Percentiles rank a stretch among this genome's conserved stretches.
Evolutionary conservation across 2,113 vertebrate species (phyloP).

Genomic region (Malurus melanocephalus): DNA sequence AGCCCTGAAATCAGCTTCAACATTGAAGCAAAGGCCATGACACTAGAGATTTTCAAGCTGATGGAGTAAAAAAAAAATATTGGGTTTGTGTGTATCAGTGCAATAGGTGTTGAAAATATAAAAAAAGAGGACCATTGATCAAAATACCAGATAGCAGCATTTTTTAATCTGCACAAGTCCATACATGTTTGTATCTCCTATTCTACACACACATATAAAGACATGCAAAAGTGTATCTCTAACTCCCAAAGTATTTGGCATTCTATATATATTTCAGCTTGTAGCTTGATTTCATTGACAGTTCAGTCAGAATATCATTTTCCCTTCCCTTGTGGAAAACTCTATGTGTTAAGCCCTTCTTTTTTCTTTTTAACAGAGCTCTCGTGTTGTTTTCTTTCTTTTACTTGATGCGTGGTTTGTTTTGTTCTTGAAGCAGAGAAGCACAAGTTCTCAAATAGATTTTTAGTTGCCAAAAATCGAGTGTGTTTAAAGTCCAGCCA

Average conservation of each 20-base stretch:
- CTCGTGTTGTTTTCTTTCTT: neutral
- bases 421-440: neutral
- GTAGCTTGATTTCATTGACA: slow-evolving; percentile 22
- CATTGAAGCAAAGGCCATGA: slow-evolving; percentile 37
- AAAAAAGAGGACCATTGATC: slow-evolving; percentile 35
- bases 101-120: slow-evolving; percentile 55
- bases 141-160: slow-evolving; percentile 50
- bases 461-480: neutral
- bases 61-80: slow-evolving; percentile 46
- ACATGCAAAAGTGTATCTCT: neutral
- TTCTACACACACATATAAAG: neutral
- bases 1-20: slow-evolving; percentile 48
- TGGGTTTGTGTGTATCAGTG: slow-evolving; percentile 52
- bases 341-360: neutral
- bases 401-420: neutral
- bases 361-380: neutral
- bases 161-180: slow-evolving; percentile 46
- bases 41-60: slow-evolving; percentile 49
- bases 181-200: slow-evolving; percentile 17
- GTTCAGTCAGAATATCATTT: slow-evolving; percentile 20
- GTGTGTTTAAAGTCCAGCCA: neutral
- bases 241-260: neutral
- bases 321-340: slow-evolving; percentile 2
- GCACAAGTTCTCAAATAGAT: neutral
- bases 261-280: neutral